These are phyloP conservation scores for Morpho deidamia DNA, from an alignment of 2,888 invertebrate species.

Conservation along the genomic window DNA sequence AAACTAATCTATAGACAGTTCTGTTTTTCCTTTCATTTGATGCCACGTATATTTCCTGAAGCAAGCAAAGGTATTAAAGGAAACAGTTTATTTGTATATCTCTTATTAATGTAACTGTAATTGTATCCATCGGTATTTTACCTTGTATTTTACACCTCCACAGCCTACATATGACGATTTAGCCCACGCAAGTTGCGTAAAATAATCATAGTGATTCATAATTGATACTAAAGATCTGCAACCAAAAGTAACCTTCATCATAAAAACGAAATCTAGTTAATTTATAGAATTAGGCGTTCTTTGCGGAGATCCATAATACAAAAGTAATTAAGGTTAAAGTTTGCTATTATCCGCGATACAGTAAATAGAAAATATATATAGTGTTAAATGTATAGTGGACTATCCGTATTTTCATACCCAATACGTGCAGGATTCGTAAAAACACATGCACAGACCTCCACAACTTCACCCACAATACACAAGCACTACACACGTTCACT, in stretches of 20 bases:
- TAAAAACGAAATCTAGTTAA: too few species aligned
- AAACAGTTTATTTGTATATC: not conserved
- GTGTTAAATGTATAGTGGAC: too few species aligned
- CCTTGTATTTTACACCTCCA: slow-evolving; percentile 60
- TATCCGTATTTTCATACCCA: too few species aligned
- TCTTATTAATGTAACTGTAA: not conserved
- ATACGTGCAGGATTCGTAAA: too few species aligned
- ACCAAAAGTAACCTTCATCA: slow-evolving; percentile 6
- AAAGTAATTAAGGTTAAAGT: too few species aligned
- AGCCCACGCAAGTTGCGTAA: slow-evolving; percentile 65
- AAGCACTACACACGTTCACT: too few species aligned
- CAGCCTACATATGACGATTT: slow-evolving; percentile 56
- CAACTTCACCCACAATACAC: too few species aligned
- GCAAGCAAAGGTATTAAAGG: not conserved
- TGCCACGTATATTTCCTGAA: slow-evolving; percentile 39
- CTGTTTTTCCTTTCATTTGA: slow-evolving; percentile 33
- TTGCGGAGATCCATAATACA: too few species aligned
- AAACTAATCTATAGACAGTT: slow-evolving; percentile 54
- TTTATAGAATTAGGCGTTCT: too few species aligned
- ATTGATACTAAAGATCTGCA: slow-evolving; percentile 40
- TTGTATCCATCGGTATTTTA: slow-evolving; percentile 27
- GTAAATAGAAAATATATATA: too few species aligned
- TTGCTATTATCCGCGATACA: too few species aligned
- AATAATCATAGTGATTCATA: slow-evolving; percentile 54
- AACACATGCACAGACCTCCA: too few species aligned